A percentile compares a stretch with the other conserved stretches of the same genome.
Conservation (phyloP, 2,888 invertebrate genomes). For the Callimorpha dominula region DNA sequence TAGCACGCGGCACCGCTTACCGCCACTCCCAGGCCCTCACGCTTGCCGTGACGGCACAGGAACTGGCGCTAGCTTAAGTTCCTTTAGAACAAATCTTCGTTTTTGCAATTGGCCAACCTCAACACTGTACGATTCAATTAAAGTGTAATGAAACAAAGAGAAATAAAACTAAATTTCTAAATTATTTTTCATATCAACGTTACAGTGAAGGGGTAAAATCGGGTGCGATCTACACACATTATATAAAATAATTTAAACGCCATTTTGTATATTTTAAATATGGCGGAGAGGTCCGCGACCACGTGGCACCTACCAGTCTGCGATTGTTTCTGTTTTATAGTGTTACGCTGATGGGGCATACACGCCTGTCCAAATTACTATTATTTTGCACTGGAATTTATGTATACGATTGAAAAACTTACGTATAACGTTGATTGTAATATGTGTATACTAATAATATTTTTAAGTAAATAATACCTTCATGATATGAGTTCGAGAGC, state of each 20-base stretch:
- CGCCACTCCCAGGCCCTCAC: constrained; percentile 62
- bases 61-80: constrained; percentile 76
- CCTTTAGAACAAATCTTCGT: constrained; percentile 86
- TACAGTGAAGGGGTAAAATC: constrained; percentile 84
- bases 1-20: constrained; percentile 55
- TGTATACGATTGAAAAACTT: constrained; percentile 85
- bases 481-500: constrained; percentile 62
- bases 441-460: constrained; percentile 85
- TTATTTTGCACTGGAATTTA: constrained; percentile 84
- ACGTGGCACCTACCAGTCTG: constrained; percentile 44
- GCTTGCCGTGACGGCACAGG: constrained; percentile 59
- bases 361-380: constrained; percentile 74
- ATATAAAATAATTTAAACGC: constrained; percentile 41
- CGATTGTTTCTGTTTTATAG: constrained; percentile 54
- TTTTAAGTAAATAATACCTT: constrained; percentile 74
- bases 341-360: constrained; percentile 64
- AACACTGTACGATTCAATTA: constrained; percentile 81
- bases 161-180: constrained; percentile 56
- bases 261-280: constrained; percentile 50
- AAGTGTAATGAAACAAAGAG: constrained; percentile 62
- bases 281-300: constrained; percentile 37
- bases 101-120: constrained; percentile 88
- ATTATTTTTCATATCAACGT: constrained; percentile 64
- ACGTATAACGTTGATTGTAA: constrained; percentile 86
- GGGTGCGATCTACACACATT: constrained; percentile 72